These are phyloP conservation scores for Lypha dubia DNA, from an alignment of 2,888 invertebrate genomes.

Conservation along the genomic window DNA sequence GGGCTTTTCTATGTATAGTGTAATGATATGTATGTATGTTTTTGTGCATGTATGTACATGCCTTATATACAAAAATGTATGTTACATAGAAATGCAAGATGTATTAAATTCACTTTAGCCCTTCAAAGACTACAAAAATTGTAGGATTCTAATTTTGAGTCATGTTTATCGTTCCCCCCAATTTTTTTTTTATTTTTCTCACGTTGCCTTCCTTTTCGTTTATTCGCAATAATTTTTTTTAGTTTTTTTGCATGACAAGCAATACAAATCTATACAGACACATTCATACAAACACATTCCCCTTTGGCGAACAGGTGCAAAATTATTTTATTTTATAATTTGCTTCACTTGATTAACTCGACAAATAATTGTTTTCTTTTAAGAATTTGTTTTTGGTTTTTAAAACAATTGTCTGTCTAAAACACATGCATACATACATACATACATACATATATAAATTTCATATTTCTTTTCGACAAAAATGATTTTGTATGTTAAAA, in stretches of 20 bases:
- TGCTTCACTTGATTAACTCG: constrained; percentile 51
- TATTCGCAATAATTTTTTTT: background rate
- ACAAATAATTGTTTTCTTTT: constrained; percentile 56
- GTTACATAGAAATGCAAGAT: too few species aligned
- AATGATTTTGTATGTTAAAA: background rate
- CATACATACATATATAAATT: background rate
- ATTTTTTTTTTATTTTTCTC: background rate
- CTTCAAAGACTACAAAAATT: too few species aligned
- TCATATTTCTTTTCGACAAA: constrained; percentile 2
- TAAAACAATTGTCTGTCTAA: constrained; percentile 19
- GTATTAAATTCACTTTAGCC: too few species aligned
- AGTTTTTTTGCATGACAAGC: background rate
- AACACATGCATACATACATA: too few species aligned
- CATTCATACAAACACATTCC: background rate
- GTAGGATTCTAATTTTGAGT: background rate
- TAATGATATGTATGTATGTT: too few species aligned
- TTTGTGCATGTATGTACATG: too few species aligned
- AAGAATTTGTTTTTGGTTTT: constrained; percentile 9
- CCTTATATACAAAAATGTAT: too few species aligned
- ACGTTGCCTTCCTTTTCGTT: background rate
- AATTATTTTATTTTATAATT: constrained; percentile 35
- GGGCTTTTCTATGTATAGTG: too few species aligned
- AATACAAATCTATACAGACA: background rate
- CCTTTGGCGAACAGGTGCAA: constrained; percentile 49
- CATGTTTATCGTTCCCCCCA: background rate